Base-by-base conservation (phyloP, 1,140 invertebrate species). In the Saccostrea glomerata region DNA sequence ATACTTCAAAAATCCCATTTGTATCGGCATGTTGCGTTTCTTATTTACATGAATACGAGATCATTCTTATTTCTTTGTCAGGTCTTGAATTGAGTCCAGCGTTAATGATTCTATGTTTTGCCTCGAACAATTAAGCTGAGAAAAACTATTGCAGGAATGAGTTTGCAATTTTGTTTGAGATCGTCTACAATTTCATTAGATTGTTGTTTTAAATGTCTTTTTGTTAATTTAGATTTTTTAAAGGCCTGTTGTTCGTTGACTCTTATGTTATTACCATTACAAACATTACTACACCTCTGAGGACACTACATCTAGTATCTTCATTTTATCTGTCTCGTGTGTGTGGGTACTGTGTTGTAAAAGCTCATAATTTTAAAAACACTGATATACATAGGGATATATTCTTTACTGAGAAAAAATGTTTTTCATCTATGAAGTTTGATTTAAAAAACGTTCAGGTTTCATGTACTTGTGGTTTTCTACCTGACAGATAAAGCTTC, bases 161-260 rank as follows among this genome's bases (percentile, higher is more conserved):
- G 70, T 77, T 77, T 77, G 70, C 70, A 77, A 36, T 77, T 77
- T 77, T 77, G 70, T 77, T 77, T 77, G 70, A 77, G 70, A 30
- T 77, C 70, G 70, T 77, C 70, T 77, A 77, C 70, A 77, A 17
- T 77, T 77, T 77, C 70, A 77, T 77, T 77, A 77, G 25, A 77
- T 77, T 77, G 30, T 77, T 77, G 70, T 77, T 77, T 77, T 77
- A 77, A 77, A 77, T 77, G 70, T 77, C 70, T 25, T 30, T 36
- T 25, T 23, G 12, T 13, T 30, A 36, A 40, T 30, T 77, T 77
- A 30, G 30, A 30, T 30, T 77, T 63, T 77, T 77, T 77, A 77
- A 77, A 77, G 25, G 11, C 25, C 15, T 3, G 2, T 77, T 2
- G 25, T 12, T 77, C 25, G 70, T 77, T 17, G 5, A n/a, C 58